Evolutionary conservation across 1,140 invertebrate species (phyloP).

Genomic region (Drosophila ananassae): DNA sequence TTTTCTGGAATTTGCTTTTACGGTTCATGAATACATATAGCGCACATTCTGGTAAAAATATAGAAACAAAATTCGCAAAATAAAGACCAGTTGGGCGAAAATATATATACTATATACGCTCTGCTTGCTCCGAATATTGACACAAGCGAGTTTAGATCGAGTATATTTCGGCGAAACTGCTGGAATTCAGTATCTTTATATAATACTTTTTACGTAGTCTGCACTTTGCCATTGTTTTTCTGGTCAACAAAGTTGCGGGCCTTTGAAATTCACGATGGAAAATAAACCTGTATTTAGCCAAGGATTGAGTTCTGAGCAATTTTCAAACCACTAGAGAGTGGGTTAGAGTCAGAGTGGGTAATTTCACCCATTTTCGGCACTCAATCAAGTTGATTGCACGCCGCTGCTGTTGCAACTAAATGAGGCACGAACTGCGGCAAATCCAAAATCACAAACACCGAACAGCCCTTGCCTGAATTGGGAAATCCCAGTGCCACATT

Average conservation of each 20-base stretch:
- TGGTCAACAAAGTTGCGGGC: conserved; percentile 14
- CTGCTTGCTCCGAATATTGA: conserved; percentile 18
- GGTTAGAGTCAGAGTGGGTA: conserved; percentile 7
- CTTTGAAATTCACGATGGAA: neutral
- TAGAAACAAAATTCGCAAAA: conserved; percentile 30
- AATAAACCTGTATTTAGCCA: conserved; percentile 2
- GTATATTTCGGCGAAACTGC: conserved; percentile 5
- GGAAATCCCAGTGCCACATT: conserved; percentile 17
- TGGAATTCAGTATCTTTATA: conserved; percentile 13
- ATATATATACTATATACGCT: conserved; percentile 33
- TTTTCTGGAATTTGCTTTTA: conserved; percentile 24
- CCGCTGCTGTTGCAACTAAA: conserved; percentile 43
- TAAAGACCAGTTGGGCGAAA: conserved; percentile 25
- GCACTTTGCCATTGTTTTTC: conserved; percentile 3
- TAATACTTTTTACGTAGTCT: conserved; percentile 20
- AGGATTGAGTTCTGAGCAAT: conserved; percentile 15
- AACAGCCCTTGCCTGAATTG: conserved; percentile 4
- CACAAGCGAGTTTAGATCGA: conserved; percentile 20
- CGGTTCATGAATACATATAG: conserved; percentile 14
- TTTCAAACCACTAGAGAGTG: conserved; percentile 11
- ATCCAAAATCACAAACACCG: neutral
- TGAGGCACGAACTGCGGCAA: conserved; percentile 44
- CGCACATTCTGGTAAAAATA: conserved; percentile 18
- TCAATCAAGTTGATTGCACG: conserved; percentile 66
- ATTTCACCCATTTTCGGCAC: conserved; percentile 35